phyloP scores from a whole-genome alignment of 2,113 vertebrate genomes.

The Desmodus rotundus region DNA sequence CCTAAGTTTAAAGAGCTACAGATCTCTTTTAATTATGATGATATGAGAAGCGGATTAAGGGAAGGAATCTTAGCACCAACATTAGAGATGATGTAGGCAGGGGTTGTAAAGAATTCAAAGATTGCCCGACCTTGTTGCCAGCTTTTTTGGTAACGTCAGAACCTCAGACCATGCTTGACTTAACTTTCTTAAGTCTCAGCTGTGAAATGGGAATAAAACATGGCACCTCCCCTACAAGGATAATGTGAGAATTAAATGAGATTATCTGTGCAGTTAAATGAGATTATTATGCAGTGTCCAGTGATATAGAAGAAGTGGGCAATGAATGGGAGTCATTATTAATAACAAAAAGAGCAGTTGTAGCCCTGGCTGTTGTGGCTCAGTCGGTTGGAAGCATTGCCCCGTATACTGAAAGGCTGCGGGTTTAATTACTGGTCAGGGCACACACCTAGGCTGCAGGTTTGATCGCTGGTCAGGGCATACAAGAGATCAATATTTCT shows the following conservation, averaged over 20 bases:
- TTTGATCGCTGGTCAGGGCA: neutral
- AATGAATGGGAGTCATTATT: neutral
- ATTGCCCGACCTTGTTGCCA: neutral
- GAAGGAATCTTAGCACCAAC: neutral
- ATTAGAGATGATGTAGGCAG: neutral
- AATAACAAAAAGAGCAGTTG: neutral
- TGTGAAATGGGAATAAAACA: neutral
- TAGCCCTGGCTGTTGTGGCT: neutral
- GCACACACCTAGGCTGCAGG: neutral
- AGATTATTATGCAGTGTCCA: neutral
- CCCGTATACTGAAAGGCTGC: too few relatives aligned
- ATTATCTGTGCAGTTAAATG: neutral
- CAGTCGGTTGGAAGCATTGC: neutral
- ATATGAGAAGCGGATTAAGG: neutral
- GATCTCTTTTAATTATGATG: neutral
- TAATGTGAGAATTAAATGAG: neutral
- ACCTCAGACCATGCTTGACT: neutral
- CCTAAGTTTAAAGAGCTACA: neutral
- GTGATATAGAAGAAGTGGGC: neutral
- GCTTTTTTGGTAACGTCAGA: neutral
- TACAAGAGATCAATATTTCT: too few relatives aligned
- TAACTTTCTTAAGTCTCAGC: neutral
- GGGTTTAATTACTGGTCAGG: neutral
- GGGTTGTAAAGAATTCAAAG: neutral
- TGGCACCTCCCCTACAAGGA: neutral